These are phyloP conservation scores for Dasysyrphus tricinctus DNA, from an alignment of 2,888 invertebrate species.

Conservation along the genomic window DNA sequence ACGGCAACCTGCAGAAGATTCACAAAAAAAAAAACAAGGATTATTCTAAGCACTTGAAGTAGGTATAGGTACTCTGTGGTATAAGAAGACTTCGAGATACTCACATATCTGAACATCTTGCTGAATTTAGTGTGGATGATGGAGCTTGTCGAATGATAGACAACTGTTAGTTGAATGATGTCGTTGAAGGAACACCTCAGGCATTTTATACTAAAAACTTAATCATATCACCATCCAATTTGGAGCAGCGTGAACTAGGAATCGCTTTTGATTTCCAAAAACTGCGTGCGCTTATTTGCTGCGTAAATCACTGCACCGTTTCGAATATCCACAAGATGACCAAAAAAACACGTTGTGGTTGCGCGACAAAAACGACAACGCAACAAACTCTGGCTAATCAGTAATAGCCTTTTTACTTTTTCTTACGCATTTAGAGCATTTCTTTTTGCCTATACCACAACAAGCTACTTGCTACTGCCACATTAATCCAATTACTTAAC, in stretches of 20 bases:
- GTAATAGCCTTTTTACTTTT: slow-evolving; percentile 20
- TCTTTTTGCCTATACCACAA: background rate
- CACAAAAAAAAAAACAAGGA: background rate
- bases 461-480: slow-evolving; percentile 42
- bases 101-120: slow-evolving; percentile 78
- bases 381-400: slow-evolving; percentile 43
- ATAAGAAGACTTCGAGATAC: slow-evolving; percentile 47
- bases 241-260: slow-evolving; percentile 43
- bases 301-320: slow-evolving; percentile 40
- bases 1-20: slow-evolving; percentile 76
- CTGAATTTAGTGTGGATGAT: slow-evolving; percentile 46
- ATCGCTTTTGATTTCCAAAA: slow-evolving; percentile 45
- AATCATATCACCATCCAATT: slow-evolving; percentile 41
- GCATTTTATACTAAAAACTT: slow-evolving; percentile 56
- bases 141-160: slow-evolving; percentile 62
- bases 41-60: slow-evolving; percentile 14
- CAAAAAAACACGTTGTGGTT: slow-evolving; percentile 59
- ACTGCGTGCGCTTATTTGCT: slow-evolving; percentile 38
- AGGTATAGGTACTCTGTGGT: background rate
- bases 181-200: slow-evolving; percentile 40
- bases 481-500: slow-evolving; percentile 74
- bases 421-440: slow-evolving; percentile 44
- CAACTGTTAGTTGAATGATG: slow-evolving; percentile 69
- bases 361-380: slow-evolving; percentile 43
- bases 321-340: slow-evolving; percentile 11